A percentile compares a stretch with the other conserved stretches of the same genome.
Conservation (phyloP, 2,113 vertebrate genomes). For the Lanius ludovicianus region DNA sequence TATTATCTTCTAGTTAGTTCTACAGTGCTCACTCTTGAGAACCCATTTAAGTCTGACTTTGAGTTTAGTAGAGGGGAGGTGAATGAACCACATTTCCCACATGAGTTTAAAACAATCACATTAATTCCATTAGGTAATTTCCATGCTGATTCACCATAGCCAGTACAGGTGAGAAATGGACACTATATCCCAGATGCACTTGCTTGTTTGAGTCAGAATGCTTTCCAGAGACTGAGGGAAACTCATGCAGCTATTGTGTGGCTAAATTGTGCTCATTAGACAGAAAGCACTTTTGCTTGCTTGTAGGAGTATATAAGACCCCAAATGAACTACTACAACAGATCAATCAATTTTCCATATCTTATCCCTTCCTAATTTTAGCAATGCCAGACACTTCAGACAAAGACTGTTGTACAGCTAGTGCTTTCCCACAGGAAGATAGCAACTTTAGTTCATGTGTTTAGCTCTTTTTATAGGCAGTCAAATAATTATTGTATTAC, state of each 20-base stretch:
- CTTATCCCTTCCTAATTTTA: not conserved
- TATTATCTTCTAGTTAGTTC: not conserved
- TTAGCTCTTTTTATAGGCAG: constrained; percentile 18
- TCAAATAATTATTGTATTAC: constrained; percentile 50
- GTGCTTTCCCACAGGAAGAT: not conserved
- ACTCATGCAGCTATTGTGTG: not conserved
- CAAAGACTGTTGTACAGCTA: not conserved
- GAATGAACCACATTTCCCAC: not conserved
- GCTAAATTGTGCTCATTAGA: not conserved
- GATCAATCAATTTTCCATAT: not conserved
- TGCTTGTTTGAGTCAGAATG: not conserved
- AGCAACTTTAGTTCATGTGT: not conserved
- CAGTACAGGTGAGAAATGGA: not conserved
- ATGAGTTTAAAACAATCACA: not conserved
- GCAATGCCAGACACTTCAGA: not conserved
- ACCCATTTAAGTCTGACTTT: not conserved
- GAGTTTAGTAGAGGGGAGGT: not conserved
- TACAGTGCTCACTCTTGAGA: not conserved
- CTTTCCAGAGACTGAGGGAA: not conserved
- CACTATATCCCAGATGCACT: not conserved
- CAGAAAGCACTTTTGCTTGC: not conserved
- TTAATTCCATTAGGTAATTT: not conserved
- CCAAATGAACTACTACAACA: not conserved
- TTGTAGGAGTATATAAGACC: not conserved
- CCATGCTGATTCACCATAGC: not conserved